Base-by-base conservation (phyloP, 2,113 vertebrate genomes). In the Murina feae region DNA sequence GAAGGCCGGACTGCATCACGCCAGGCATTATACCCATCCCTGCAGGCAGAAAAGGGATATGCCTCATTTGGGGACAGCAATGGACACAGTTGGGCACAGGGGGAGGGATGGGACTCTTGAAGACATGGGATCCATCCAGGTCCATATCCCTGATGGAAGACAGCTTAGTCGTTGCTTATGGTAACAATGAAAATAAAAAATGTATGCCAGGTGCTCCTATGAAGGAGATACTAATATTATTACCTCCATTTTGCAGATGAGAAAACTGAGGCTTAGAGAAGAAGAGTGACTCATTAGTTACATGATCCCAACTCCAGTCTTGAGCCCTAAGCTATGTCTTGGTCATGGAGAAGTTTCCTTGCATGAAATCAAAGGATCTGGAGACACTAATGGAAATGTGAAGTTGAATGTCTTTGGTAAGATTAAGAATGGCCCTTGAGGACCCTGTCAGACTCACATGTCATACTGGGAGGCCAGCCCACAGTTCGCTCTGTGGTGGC, bases 11-110 rank as follows among this genome's bases (percentile, higher is more conserved):
- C 99, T 12, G 98, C 98, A 39, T 99, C 99, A 42, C 98, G 97
- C 99, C 99, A 99, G 35, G 60, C 95, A 87, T 99, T 99, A 96
- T 99, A 99, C 39, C 99, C 99, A 0, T 98, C 98, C 78, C 99
- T 99, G 92, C 0, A 75, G 28, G 75, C 69, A 97, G 91, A 93
- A 88, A 94, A 97, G 69, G 94, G 91, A 86, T 10, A 42, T 32
- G 79, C 49, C 9, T 86, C 55, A 44, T 58, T 39, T 80, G 21
- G 65, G 32, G 14, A 74, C 69, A 30, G 53, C 30, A 18, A 32
- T n/a, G 71, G 66, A 55, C 49, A 66, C 39, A 74, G 4, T 1
- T 11, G 93, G 35, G 63, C 82, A 96, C 92, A 95, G 86, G 87
- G 96, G n/a, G 92, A 72, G 63, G 10, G 30, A 68, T 68, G 60